These are phyloP conservation scores for Labeo catla DNA, from an alignment of 2,113 vertebrate genomes.

Conservation along the genomic window DNA sequence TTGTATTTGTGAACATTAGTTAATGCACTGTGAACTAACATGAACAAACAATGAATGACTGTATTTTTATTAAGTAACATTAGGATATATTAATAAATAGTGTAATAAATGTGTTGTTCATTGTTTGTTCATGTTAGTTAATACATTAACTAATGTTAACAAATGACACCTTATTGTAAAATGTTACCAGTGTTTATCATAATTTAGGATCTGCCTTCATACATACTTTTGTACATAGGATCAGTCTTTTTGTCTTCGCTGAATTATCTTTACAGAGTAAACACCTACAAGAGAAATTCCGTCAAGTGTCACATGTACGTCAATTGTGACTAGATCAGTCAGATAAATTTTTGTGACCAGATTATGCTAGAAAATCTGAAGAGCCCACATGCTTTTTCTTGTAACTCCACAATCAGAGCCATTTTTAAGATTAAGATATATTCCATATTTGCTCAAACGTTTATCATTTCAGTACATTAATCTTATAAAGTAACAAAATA, in stretches of 20 bases:
- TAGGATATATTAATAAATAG: too few species aligned
- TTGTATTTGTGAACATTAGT: too few species aligned
- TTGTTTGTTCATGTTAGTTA: too few species aligned
- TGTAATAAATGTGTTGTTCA: too few species aligned
- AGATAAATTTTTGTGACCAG: background rate
- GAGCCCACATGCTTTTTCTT: background rate
- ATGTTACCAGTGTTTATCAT: background rate
- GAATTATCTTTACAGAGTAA: background rate
- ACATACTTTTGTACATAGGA: background rate
- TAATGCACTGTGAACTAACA: too few species aligned
- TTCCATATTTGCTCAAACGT: background rate
- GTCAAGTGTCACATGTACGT: background rate
- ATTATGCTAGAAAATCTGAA: background rate
- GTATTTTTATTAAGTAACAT: too few species aligned
- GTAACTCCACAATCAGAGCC: background rate
- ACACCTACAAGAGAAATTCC: background rate
- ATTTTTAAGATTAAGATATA: too few species aligned
- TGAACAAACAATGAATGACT: too few species aligned
- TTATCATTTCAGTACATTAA: background rate
- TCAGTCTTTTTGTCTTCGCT: background rate
- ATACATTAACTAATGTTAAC: too few species aligned
- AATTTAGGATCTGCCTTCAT: background rate
- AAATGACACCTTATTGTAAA: too few species aligned
- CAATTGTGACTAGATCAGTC: too few species aligned
- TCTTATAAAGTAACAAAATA: background rate